Conservation (phyloP, 2,113 vertebrate genomes). For the Eptatretus burgeri region DNA sequence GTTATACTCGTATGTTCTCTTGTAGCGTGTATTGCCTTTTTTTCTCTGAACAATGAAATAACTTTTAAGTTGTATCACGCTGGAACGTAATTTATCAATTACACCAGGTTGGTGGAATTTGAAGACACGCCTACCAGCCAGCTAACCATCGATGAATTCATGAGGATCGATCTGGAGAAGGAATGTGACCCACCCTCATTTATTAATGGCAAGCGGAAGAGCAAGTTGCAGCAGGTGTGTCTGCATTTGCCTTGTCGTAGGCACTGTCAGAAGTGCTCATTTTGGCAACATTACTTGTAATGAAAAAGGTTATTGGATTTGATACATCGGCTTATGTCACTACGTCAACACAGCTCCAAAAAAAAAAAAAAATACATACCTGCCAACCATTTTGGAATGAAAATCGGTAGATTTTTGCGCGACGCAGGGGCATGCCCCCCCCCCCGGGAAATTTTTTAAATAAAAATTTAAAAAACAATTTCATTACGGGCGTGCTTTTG, state of each 20-base stretch:
- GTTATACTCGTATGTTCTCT: background rate
- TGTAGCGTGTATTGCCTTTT: background rate
- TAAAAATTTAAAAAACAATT: too few species aligned
- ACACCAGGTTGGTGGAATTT: constrained; percentile 47
- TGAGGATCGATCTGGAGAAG: constrained; percentile 55
- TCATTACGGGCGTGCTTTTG: too few species aligned
- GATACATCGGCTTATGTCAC: too few species aligned
- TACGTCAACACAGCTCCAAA: too few species aligned
- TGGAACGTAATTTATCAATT: constrained; percentile 1
- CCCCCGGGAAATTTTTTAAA: too few species aligned
- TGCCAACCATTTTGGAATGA: too few species aligned
- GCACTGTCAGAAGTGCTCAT: too few species aligned
- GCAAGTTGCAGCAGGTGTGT: constrained; percentile 34
- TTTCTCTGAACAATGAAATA: background rate
- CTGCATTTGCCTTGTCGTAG: background rate
- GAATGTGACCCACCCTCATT: constrained; percentile 82
- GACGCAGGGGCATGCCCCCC: too few species aligned
- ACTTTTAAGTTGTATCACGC: background rate
- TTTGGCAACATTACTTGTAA: too few species aligned
- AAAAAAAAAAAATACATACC: too few species aligned
- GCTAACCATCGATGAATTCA: constrained; percentile 77
- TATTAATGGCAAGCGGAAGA: constrained; percentile 38
- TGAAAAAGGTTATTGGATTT: too few species aligned
- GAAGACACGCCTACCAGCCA: constrained; percentile 79
- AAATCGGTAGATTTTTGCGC: too few species aligned